Conservation (phyloP, 2,113 vertebrate species). For the Pomatostomus ruficeps region DNA sequence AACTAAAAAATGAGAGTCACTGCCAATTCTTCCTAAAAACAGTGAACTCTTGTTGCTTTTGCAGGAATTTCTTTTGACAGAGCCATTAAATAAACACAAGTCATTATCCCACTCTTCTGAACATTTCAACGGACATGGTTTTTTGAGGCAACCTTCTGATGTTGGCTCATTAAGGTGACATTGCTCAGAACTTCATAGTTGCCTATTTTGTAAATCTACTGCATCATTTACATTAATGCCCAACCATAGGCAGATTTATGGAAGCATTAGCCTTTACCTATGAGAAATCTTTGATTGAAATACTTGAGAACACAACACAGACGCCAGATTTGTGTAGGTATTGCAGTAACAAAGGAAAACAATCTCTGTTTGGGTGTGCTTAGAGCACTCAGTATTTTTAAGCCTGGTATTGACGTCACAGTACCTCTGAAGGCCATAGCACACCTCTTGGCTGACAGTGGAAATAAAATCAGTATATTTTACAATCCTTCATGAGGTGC, state of each 20-base stretch:
- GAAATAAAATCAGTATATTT: neutral
- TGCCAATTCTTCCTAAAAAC: conserved; percentile 47
- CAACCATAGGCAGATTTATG: neutral
- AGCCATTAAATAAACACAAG: conserved; percentile 7
- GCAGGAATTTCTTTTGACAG: conserved; percentile 13
- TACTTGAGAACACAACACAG: neutral
- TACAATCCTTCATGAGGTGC: neutral
- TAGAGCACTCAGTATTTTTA: neutral
- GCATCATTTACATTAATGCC: neutral
- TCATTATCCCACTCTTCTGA: neutral
- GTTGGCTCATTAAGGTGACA: neutral
- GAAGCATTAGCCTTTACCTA: neutral
- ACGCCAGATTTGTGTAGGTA: neutral
- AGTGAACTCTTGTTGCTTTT: conserved; percentile 37
- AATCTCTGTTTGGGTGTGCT: neutral
- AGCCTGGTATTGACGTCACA: neutral
- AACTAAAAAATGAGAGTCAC: conserved; percentile 15
- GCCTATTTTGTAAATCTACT: neutral
- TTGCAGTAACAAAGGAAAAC: neutral
- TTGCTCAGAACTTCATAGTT: neutral
- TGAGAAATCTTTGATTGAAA: neutral
- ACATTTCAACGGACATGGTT: neutral
- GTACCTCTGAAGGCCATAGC: neutral
- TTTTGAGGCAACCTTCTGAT: neutral
- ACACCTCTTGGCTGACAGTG: neutral